Conservation (phyloP, 2,888 invertebrate species). For the Dascillus cervinus region DNA sequence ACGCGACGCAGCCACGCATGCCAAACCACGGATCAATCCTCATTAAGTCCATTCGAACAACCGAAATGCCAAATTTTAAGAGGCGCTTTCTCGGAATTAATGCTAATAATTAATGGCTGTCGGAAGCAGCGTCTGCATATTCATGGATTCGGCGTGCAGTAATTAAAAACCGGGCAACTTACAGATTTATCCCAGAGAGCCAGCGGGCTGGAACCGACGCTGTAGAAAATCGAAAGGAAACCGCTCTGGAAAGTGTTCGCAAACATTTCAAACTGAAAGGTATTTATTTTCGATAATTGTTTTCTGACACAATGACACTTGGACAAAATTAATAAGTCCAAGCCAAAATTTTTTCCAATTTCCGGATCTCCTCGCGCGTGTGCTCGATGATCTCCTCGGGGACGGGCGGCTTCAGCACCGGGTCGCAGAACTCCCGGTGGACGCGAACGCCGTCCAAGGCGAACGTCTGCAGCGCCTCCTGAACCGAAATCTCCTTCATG, state of each 20-base stretch:
- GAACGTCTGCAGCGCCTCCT: constrained; percentile 53
- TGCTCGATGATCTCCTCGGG: constrained; percentile 29
- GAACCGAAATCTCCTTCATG: constrained; percentile 52
- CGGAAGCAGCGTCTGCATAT: neutral
- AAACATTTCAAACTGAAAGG: constrained; percentile 46
- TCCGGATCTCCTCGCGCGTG: constrained; percentile 28
- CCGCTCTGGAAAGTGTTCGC: constrained; percentile 61
- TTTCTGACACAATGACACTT: constrained; percentile 9
- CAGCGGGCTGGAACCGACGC: constrained; percentile 58
- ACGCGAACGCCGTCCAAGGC: constrained; percentile 58
- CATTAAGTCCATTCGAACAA: too few relatives aligned
- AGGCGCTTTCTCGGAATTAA: neutral
- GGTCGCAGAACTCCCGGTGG: constrained; percentile 56
- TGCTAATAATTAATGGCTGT: neutral
- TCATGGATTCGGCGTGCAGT: neutral
- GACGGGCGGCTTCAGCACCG: constrained; percentile 41
- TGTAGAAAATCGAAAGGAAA: constrained; percentile 58
- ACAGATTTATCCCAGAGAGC: constrained; percentile 60
- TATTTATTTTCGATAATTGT: neutral
- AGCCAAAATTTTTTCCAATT: constrained; percentile 30
- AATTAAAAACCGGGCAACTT: constrained; percentile 13
- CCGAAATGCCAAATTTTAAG: too few relatives aligned
- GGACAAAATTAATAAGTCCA: constrained; percentile 9
- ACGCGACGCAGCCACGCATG: too few relatives aligned
- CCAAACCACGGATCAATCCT: too few relatives aligned